Conservation (phyloP, 2,888 invertebrate species). For the Notocelia uddmanniana region DNA sequence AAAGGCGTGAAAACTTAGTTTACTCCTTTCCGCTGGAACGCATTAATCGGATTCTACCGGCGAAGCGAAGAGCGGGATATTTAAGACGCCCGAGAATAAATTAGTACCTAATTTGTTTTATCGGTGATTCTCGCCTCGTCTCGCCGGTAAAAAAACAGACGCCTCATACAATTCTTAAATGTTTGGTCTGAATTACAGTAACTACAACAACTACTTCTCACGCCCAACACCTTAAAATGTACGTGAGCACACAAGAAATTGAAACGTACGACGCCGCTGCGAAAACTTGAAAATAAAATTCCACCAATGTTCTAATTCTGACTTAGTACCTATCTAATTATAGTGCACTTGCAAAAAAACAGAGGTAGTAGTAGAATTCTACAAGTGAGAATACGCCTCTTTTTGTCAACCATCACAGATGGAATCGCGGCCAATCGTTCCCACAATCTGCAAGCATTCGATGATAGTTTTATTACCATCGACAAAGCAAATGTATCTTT, state of each 20-base stretch:
- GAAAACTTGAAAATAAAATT: background rate
- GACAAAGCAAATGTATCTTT: background rate
- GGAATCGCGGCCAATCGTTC: too few species aligned
- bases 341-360: too few species aligned
- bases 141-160: too few species aligned
- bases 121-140: too few species aligned
- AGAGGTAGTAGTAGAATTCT: too few species aligned
- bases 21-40: background rate
- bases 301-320: background rate
- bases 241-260: background rate
- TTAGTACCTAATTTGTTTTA: too few species aligned
- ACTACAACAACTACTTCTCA: background rate
- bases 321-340: background rate
- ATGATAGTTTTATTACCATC: background rate
- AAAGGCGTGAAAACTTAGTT: conserved; percentile 32
- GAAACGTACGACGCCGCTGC: background rate
- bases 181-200: conserved; percentile 8
- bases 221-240: conserved; percentile 1
- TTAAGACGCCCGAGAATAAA: too few species aligned
- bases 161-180: background rate
- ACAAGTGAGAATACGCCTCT: too few species aligned
- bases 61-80: too few species aligned
- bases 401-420: too few species aligned
- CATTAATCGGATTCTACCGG: background rate
- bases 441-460: too few species aligned